A percentile compares a stretch with the other conserved stretches of the same genome.
Conservation (phyloP, 2,797 vertebrate species). For the Decapterus maruadsi region DNA sequence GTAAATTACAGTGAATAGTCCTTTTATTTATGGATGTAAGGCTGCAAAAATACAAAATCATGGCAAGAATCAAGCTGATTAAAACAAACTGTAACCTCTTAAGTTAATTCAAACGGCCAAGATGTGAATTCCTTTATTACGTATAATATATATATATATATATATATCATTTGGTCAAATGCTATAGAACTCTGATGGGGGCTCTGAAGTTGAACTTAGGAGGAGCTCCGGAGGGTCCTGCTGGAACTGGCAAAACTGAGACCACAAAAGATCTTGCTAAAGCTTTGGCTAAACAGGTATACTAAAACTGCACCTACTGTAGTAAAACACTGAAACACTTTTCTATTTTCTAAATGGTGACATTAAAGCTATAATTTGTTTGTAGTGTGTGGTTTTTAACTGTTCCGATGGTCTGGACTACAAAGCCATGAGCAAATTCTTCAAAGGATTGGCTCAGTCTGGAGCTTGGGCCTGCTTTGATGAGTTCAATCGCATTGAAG, state of each 20-base stretch:
- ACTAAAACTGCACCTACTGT: background rate
- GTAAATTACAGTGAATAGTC: slow-evolving; percentile 69
- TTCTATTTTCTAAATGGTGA: background rate
- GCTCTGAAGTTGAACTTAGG: slow-evolving; percentile 95
- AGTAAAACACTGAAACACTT: background rate
- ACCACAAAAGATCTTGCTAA: slow-evolving; percentile 97
- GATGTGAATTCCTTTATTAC: background rate
- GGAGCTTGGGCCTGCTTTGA: slow-evolving; percentile 98
- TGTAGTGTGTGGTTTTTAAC: slow-evolving; percentile 96
- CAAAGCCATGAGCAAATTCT: slow-evolving; percentile 98
- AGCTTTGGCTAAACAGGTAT: slow-evolving; percentile 97
- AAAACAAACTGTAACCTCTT: background rate
- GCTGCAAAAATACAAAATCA: background rate
- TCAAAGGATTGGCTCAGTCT: slow-evolving; percentile 94
- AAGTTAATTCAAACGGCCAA: background rate
- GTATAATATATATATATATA: no score
- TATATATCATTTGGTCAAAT: background rate
- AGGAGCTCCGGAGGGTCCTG: slow-evolving; percentile 96
- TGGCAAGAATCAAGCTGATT: background rate
- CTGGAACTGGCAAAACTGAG: slow-evolving; percentile 97
- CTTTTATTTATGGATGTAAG: background rate
- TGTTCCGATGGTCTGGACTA: slow-evolving; percentile 96
- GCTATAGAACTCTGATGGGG: slow-evolving; percentile 93
- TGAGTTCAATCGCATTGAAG: slow-evolving; percentile 97
- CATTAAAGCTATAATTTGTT: slow-evolving; percentile 32